These are phyloP conservation scores for Sabatieria punctata DNA, from an alignment of 2,888 invertebrate species.

Conservation along the genomic window DNA sequence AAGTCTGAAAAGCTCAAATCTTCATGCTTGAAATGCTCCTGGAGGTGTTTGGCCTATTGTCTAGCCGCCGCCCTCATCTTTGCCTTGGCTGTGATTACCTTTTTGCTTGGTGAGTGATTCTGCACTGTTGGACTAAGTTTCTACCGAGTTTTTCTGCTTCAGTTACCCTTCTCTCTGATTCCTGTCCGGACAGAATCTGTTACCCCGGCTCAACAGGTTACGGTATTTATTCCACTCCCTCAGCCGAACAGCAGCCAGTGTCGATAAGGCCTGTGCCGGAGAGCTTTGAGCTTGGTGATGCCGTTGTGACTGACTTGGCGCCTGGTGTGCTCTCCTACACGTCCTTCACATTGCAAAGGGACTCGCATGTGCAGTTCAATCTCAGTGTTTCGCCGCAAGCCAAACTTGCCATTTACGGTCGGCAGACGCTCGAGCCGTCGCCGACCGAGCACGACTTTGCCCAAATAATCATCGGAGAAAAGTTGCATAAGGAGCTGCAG, in stretches of 20 bases:
- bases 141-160: too few relatives aligned
- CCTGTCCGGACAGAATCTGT: too few relatives aligned
- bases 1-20: neutral
- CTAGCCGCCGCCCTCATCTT: constrained; percentile 2
- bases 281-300: constrained; percentile 9
- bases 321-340: constrained; percentile 4
- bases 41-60: constrained; percentile 4
- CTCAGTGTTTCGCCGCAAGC: constrained; percentile 15
- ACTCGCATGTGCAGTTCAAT: constrained; percentile 9
- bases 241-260: too few relatives aligned
- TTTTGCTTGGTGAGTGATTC: constrained; percentile 9
- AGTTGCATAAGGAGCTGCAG: constrained; percentile 14
- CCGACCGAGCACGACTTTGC: constrained; percentile 84
- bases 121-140: too few relatives aligned
- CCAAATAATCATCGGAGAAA: constrained; percentile 19
- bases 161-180: too few relatives aligned
- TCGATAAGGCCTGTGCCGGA: constrained; percentile 9
- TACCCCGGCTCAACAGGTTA: too few relatives aligned
- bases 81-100: constrained; percentile 4
- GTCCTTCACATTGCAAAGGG: constrained; percentile 6
- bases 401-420: constrained; percentile 68
- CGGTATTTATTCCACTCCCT: neutral
- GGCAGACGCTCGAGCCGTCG: constrained; percentile 80
- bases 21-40: neutral
- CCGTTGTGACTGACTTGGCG: constrained; percentile 9